Base-by-base conservation (phyloP, 2,113 vertebrate genomes). In the Poicephalus gulielmi region DNA sequence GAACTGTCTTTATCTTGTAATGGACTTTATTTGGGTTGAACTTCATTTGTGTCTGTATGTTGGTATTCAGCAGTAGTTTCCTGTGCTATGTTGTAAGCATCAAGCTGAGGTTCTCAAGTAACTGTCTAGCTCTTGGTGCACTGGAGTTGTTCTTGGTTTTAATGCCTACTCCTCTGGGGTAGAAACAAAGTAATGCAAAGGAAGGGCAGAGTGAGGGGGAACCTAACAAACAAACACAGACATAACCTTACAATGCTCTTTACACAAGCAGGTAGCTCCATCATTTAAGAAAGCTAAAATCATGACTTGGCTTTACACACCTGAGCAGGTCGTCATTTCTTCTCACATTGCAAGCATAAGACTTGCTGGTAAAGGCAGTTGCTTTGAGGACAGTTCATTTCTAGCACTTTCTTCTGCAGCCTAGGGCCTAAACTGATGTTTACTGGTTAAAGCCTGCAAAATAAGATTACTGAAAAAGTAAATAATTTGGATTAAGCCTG, bases 11-110 rank as follows among this genome's bases (percentile, higher is more conserved):
- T 85, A 47, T 53, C 80, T 96, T 89, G 85, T 64, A 90, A 91
- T 59, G 81, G 73, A 83, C 64, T 85, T 94, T 24, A 79, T 53
- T 88, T 86, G 70, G 67, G 80, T 82, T 64, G 30, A 89, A 83
- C 52, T 80, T 90, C 59, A 30, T 75, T 92, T 92, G 84, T 95
- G 66, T 90, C 95, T 96, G 69, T 89, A 82, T 37, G 76, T 86
- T 64, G 44, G n/a, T 76, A 92, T 47, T 85, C 44, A 60, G 68
- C 53, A 69, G 89, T 89, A 37, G 41, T 64, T 93, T 62, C 80
- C 83, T 41, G 19, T 57, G 43, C 74, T 91, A 4, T 62, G 49
- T 25, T 83, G 39, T 67, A 85, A 76, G 69, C 63, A 41, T 43
- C 83, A 75, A 88, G 89, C 47, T 88, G 86, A 91, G 31, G 35